Percentiles rank a stretch among this genome's conserved stretches.
Evolutionary conservation across 2,113 vertebrate species (phyloP).

Genomic region (Ctenomys sociabilis): DNA sequence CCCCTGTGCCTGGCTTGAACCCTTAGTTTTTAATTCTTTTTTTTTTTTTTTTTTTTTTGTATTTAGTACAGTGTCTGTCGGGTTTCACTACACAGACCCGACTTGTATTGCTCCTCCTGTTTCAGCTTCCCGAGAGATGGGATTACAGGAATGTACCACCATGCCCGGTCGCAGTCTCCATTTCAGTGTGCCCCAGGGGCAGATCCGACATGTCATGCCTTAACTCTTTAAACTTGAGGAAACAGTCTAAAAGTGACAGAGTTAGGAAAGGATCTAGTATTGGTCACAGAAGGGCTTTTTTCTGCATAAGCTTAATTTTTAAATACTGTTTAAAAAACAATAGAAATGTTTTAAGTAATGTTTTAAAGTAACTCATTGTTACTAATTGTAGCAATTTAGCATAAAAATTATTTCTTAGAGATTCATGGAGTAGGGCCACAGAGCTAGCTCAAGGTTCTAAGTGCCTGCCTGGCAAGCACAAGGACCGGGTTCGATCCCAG

Average conservation of each 20-base stretch:
- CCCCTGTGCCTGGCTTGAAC: background rate
- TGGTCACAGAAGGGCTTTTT: background rate
- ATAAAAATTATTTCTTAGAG: background rate
- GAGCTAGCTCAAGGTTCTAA: too few species aligned
- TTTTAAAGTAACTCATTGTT: background rate
- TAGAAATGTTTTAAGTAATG: background rate
- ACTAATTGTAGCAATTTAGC: background rate
- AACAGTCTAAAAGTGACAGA: background rate
- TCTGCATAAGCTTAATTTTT: background rate
- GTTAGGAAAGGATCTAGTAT: background rate
- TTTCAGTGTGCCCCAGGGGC: too few species aligned
- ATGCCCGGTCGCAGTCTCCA: too few species aligned
- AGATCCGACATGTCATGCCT: too few species aligned
- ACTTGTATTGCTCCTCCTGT: too few species aligned
- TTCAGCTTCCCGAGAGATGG: too few species aligned
- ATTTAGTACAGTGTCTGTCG: too few species aligned
- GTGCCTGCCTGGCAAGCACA: too few species aligned
- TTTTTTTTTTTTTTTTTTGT: too few species aligned
- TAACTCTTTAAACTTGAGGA: background rate
- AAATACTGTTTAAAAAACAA: background rate
- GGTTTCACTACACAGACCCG: too few species aligned
- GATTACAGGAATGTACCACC: too few species aligned
- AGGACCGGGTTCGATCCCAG: too few species aligned
- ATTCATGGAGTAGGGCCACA: background rate
- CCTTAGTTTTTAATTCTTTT: background rate